Evolutionary conservation across 1,140 invertebrate genomes (phyloP), one percentile per base, ranked within the genome.

Genomic region (Paracyclopina nana): DNA sequence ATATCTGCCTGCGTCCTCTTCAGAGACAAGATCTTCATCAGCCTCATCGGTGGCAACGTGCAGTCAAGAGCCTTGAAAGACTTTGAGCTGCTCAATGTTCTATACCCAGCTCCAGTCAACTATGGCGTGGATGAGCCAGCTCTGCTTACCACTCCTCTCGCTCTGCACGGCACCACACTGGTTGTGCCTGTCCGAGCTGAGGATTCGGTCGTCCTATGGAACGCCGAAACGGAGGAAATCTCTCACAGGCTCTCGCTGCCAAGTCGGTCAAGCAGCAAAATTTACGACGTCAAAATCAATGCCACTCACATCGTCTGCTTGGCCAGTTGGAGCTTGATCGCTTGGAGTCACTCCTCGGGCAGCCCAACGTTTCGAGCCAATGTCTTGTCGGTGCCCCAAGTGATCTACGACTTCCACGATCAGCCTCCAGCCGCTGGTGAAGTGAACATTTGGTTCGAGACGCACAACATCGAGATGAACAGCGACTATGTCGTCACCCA

Each of bases 241-340:
- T 42, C 6, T 42, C 40, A 22, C n/a, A 42, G 24, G 24, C 24
- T 14, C 6, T 6, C 9, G 24, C 24, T 42, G 8, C 14, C 24
- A 22, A 42, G 14, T 18, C 40, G 8, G 40, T n/a, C 6, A 18
- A 18, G 14, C 40, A n/a, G 8, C n/a, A n/a, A n/a, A n/a, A n/a
- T n/a, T n/a, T 42, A 42, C 40, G 40, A 42, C 40, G n/a, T 42
- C 40, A 42, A 42, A 14, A 42, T 42, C 9, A 42, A 42, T 22
- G 14, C 40, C 40, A 42, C n/a, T n/a, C n/a, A n/a, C n/a, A n/a
- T n/a, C n/a, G n/a, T n/a, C n/a, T n/a, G n/a, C n/a, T n/a, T n/a
- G n/a, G n/a, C n/a, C n/a, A n/a, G n/a, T n/a, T n/a, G n/a, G n/a
- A n/a, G n/a, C n/a, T n/a, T n/a, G n/a, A n/a, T n/a, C n/a, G n/a